Percentiles rank a stretch among this genome's conserved stretches.
phyloP scores from a whole-genome alignment of 1,140 invertebrate genomes.

The Drosophila pectinifera region DNA sequence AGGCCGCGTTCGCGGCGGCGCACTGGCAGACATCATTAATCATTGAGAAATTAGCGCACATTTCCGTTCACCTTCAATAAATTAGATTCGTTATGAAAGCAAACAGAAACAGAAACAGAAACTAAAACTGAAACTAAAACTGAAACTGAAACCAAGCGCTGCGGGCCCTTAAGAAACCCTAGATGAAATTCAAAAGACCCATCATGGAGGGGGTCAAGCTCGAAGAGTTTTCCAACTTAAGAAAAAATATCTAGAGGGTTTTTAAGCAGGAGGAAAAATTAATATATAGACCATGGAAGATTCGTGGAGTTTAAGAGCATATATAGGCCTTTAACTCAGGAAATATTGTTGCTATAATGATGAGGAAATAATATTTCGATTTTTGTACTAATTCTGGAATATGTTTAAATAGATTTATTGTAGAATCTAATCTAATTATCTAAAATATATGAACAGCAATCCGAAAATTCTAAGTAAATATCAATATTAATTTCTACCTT shows the following conservation, averaged over 20 bases:
- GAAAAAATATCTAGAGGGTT: not conserved
- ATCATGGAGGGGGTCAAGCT: slow-evolving; percentile 7
- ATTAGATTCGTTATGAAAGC: slow-evolving; percentile 68
- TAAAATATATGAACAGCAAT: too few species aligned
- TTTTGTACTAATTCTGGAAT: too few species aligned
- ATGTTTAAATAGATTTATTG: too few species aligned
- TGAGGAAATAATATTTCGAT: too few species aligned
- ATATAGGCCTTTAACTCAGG: too few species aligned
- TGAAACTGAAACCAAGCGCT: slow-evolving; percentile 15
- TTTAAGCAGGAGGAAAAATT: not conserved
- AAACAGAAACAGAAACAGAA: slow-evolving; percentile 30
- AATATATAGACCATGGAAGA: not conserved
- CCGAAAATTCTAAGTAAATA: too few species aligned
- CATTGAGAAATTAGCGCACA: slow-evolving; percentile 77
- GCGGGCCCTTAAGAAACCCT: slow-evolving; percentile 4
- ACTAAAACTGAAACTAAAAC: slow-evolving; percentile 5
- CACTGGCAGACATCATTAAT: slow-evolving; percentile 63
- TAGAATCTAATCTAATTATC: too few species aligned
- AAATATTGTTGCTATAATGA: too few species aligned
- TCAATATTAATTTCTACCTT: too few species aligned
- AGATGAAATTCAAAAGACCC: not conserved
- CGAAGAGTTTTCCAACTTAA: not conserved
- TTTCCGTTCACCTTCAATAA: slow-evolving; percentile 82
- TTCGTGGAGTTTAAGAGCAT: too few species aligned
- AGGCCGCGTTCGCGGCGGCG: slow-evolving; percentile 13